phyloP scores from a whole-genome alignment of 2,888 invertebrate genomes.

The Clepsis dumicolana region DNA sequence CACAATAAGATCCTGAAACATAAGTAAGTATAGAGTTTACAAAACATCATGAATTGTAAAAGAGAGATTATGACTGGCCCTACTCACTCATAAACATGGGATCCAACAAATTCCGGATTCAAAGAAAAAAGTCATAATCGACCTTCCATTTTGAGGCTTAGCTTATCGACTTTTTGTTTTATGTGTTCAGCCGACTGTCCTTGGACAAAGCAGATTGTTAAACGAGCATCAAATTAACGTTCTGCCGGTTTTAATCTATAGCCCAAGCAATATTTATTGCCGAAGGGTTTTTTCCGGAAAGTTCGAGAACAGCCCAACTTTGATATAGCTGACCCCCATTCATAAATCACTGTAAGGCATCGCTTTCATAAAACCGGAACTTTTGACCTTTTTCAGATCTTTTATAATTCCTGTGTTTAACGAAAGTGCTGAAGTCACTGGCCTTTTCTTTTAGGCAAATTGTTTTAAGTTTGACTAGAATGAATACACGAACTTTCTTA shows the following conservation, averaged over 20 bases:
- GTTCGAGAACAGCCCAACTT: constrained; percentile 28
- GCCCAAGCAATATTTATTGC: constrained; percentile 36
- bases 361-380: constrained; percentile 47
- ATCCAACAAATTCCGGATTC: neutral
- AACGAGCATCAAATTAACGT: constrained; percentile 33
- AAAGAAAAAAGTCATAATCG: constrained; percentile 4
- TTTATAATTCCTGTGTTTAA: constrained; percentile 12
- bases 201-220: constrained; percentile 30
- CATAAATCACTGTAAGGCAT: constrained; percentile 47
- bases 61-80: neutral
- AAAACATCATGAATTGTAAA: too few relatives aligned
- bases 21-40: too few relatives aligned
- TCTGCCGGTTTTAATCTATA: constrained; percentile 33
- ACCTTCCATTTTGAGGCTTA: neutral
- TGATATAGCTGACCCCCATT: constrained; percentile 32
- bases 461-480: neutral
- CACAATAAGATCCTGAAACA: too few relatives aligned
- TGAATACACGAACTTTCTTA: too few relatives aligned
- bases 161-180: constrained; percentile 15
- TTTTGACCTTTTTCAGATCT: constrained; percentile 45
- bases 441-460: neutral
- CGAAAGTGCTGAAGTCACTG: neutral
- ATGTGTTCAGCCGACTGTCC: constrained; percentile 16
- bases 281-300: constrained; percentile 29
- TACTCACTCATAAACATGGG: neutral